Evolutionary conservation across 2,888 invertebrate species (phyloP).

Genomic region (Lithophane leautieri): DNA sequence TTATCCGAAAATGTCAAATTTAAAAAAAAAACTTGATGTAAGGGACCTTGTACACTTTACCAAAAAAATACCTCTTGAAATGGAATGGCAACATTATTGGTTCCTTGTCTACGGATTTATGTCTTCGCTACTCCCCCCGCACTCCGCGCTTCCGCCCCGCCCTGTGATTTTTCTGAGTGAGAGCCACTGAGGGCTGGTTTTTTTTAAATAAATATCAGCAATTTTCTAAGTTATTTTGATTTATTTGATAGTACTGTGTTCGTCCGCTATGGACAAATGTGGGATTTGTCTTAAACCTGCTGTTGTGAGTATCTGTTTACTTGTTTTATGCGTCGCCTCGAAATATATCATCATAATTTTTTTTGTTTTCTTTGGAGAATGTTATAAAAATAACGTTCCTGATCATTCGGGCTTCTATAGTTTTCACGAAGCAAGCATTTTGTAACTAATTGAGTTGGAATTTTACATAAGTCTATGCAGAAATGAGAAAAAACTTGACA

Average conservation of each 20-base stretch:
- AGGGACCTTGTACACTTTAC: slow-evolving; percentile 16
- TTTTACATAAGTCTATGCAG: slow-evolving; percentile 61
- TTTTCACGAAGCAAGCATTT: slow-evolving; percentile 44
- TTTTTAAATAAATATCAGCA: slow-evolving; percentile 81
- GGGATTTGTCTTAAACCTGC: slow-evolving; percentile 87
- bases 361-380: slow-evolving; percentile 87
- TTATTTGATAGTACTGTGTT: slow-evolving; percentile 67
- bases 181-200: slow-evolving; percentile 70
- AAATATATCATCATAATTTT: slow-evolving; percentile 79
- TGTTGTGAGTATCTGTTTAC: slow-evolving; percentile 80
- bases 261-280: slow-evolving; percentile 86
- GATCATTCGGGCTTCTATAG: slow-evolving; percentile 59
- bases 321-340: slow-evolving; percentile 73
- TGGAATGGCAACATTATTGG: slow-evolving; percentile 39
- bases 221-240: slow-evolving; percentile 78
- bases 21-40: background rate
- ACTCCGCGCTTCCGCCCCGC: slow-evolving; percentile 79
- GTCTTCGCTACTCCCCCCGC: slow-evolving; percentile 68
- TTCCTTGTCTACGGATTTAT: slow-evolving; percentile 64
- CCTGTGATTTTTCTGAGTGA: slow-evolving; percentile 79
- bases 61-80: background rate
- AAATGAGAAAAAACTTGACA: slow-evolving; percentile 81
- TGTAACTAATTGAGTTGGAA: slow-evolving; percentile 58
- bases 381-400: slow-evolving; percentile 84
- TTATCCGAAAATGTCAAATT: slow-evolving; percentile 26